Percentiles rank a stretch among this genome's conserved stretches.
phyloP scores from a whole-genome alignment of 1,140 invertebrate species.

The Periplaneta americana region DNA sequence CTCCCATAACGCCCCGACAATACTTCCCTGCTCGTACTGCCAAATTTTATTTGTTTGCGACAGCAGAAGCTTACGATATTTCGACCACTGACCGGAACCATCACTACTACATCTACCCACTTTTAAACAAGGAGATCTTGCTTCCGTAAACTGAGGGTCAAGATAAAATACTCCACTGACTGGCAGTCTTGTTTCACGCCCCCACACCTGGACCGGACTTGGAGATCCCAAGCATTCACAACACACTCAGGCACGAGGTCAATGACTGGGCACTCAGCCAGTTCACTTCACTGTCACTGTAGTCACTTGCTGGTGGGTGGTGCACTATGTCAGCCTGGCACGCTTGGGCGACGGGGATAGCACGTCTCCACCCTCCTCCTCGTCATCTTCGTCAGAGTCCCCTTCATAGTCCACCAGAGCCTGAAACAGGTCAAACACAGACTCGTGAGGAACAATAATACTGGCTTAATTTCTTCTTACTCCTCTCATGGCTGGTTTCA shows the following conservation, averaged over 20 bases:
- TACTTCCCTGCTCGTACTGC: neutral
- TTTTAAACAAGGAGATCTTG: neutral
- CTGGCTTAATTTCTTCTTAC: no score
- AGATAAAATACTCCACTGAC: neutral
- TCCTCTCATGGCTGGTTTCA: no score
- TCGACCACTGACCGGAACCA: neutral
- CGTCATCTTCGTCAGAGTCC: slow-evolving; percentile 91
- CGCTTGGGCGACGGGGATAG: slow-evolving; percentile 49
- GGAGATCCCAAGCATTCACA: neutral
- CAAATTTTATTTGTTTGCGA: neutral
- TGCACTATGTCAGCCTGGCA: slow-evolving; percentile 52
- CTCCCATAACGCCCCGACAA: neutral
- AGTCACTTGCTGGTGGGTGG: neutral
- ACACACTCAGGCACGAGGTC: neutral
- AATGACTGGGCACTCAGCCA: neutral
- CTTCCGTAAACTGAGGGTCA: neutral
- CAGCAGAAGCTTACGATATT: neutral
- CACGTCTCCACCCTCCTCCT: slow-evolving; percentile 57
- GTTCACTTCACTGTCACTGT: neutral
- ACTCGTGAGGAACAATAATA: no score
- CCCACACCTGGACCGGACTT: neutral
- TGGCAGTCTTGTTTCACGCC: neutral
- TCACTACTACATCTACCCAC: neutral
- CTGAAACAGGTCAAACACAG: no score
- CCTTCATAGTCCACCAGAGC: slow-evolving; percentile 94